Evolutionary conservation across 1,140 invertebrate genomes (phyloP).

Genomic region (Chionoecetes opilio): DNA sequence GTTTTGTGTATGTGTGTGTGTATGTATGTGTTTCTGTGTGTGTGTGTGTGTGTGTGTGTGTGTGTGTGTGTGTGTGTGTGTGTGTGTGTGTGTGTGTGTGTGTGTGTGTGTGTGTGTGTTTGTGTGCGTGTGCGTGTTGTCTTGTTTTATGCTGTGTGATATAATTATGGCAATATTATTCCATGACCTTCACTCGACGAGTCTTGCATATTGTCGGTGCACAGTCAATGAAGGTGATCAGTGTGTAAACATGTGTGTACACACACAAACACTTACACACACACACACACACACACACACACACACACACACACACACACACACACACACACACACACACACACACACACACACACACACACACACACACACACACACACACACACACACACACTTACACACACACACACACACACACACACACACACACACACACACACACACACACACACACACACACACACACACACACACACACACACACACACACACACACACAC

Average conservation of each 20-base stretch:
- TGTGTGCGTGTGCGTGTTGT: no score
- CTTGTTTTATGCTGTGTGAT: no score
- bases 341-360: background rate
- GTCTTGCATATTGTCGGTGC: no score
- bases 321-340: background rate
- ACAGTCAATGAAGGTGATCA: no score
- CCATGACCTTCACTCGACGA: no score
- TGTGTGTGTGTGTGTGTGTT: no score
- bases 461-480: background rate
- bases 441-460: background rate
- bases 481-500: background rate
- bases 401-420: background rate
- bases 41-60: no score
- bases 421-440: background rate
- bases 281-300: background rate
- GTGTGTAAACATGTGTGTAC: background rate
- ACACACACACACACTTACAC: background rate
- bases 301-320: background rate
- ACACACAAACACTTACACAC: conserved; percentile 6
- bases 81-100: no score
- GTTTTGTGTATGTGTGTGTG: no score
- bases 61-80: no score
- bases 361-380: background rate
- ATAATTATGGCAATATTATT: no score
- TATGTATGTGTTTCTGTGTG: no score